phyloP scores from a whole-genome alignment of 2,888 invertebrate genomes.

The Pachymerium ferrugineum region DNA sequence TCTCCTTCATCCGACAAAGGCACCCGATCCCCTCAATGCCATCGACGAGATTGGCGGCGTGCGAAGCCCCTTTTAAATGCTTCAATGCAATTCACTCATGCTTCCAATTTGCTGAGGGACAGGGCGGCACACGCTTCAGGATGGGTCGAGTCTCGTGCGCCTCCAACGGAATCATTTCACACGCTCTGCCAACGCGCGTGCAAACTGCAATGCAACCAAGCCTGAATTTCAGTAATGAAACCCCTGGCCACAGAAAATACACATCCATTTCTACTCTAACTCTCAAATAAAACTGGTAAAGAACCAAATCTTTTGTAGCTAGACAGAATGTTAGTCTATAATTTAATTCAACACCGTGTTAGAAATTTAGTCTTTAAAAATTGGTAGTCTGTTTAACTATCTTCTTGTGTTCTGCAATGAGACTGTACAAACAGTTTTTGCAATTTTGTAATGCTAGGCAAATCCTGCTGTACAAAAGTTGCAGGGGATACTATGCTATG shows the following conservation, averaged over 20 bases:
- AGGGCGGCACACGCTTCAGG: background rate
- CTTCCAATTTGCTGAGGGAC: background rate
- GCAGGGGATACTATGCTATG: too few species aligned
- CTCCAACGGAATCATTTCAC: background rate
- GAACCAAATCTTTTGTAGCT: too few species aligned
- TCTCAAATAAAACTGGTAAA: background rate
- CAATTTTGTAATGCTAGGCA: too few species aligned
- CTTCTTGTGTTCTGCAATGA: too few species aligned
- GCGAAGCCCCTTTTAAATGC: background rate
- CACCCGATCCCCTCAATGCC: background rate
- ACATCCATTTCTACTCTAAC: background rate
- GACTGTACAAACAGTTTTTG: too few species aligned
- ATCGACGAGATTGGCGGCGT: background rate
- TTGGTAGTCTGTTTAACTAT: too few species aligned
- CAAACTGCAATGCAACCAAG: background rate
- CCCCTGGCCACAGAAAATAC: background rate
- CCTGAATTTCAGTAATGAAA: background rate
- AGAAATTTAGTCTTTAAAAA: too few species aligned
- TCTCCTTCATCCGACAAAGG: background rate
- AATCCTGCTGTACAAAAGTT: too few species aligned
- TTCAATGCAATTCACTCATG: background rate
- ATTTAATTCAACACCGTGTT: too few species aligned
- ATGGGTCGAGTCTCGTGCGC: background rate
- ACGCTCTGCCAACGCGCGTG: background rate
- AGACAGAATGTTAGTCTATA: too few species aligned